Base-by-base conservation (phyloP, 2,888 invertebrate genomes). In the Anoncus sp. region DNA sequence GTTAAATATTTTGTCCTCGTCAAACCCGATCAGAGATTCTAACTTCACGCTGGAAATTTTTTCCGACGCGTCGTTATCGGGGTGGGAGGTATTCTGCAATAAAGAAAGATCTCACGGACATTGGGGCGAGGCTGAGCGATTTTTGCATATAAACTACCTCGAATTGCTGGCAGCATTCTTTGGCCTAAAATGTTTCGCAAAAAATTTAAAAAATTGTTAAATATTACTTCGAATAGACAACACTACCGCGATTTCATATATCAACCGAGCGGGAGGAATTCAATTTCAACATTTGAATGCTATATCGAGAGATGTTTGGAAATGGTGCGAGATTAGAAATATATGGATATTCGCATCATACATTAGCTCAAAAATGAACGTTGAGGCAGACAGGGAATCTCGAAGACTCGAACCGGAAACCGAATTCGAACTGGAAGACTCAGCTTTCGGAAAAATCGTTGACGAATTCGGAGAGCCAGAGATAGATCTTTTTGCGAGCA, bases 291-390 rank as follows among this genome's bases (percentile, higher is more conserved):
- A 83, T 7, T 59, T 85, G 27, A 80, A 80, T 57, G 57, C 59
- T 14, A 49, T 86, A 40, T 57, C 77, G 1, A 35, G 59, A 65
- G 45, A 80, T 82, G 81, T 86, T 82, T 12, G 79, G 77, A 63
- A 81, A 38, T 82, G 79, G 12, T 78, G 84, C 20, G 53, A 69
- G 49, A 22, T 55, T 53, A 71, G 73, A 43, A 60, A 59, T 45
- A n/a, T n/a, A n/a, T n/a, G n/a, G n/a, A n/a, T n/a, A n/a, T n/a
- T n/a, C n/a, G n/a, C n/a, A n/a, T n/a, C 66, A 40, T 66, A 66
- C 22, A 73, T 74, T 20, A 43, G 40, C 2, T 77, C 77, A 14
- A 69, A 70, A 63, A 65, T 53, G 9, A 77, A 70, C n/a, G 5
- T 27, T 6, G 69, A 59, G 14, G 74, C 74, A 6, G 74, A 77